Evolutionary conservation across 1,140 invertebrate species (phyloP).

Genomic region (Danaus melanippus): DNA sequence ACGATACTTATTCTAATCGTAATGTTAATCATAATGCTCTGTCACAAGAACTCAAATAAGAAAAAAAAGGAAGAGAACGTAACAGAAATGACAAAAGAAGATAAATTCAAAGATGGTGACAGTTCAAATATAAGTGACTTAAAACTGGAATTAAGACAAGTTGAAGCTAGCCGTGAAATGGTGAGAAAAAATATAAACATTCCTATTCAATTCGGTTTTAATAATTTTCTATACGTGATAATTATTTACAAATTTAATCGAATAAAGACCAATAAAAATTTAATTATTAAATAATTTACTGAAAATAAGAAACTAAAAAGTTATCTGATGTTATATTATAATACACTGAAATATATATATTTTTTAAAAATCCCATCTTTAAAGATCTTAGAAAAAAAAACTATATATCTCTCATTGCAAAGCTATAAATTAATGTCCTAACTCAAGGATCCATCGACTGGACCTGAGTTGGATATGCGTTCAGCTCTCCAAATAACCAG

Average conservation of each 20-base stretch:
- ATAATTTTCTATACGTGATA: too few species aligned
- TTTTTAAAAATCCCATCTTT: too few species aligned
- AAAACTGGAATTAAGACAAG: conserved; percentile 53
- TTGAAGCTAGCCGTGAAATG: conserved; percentile 58
- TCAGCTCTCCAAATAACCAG: conserved; percentile 49
- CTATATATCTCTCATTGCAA: too few species aligned
- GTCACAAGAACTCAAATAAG: conserved; percentile 41
- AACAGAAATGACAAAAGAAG: conserved; percentile 50
- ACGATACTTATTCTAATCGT: conserved; percentile 43
- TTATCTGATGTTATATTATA: too few species aligned
- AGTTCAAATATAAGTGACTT: conserved; percentile 58
- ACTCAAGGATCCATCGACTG: conserved; percentile 3
- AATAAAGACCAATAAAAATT: too few species aligned
- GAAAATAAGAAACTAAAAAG: too few species aligned
- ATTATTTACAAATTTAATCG: too few species aligned
- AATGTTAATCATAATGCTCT: conserved; percentile 54
- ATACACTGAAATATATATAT: too few species aligned
- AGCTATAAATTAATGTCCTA: too few species aligned
- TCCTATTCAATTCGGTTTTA: background rate
- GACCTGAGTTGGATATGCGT: conserved; percentile 51
- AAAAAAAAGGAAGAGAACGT: conserved; percentile 39
- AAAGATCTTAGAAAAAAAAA: too few species aligned
- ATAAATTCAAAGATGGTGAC: conserved; percentile 56
- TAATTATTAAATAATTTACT: too few species aligned
- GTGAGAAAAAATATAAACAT: conserved; percentile 26